A percentile compares a stretch with the other conserved stretches of the same genome.
Evolutionary conservation across 2,797 vertebrate species (phyloP).

Genomic region (Poeciliopsis infans): DNA sequence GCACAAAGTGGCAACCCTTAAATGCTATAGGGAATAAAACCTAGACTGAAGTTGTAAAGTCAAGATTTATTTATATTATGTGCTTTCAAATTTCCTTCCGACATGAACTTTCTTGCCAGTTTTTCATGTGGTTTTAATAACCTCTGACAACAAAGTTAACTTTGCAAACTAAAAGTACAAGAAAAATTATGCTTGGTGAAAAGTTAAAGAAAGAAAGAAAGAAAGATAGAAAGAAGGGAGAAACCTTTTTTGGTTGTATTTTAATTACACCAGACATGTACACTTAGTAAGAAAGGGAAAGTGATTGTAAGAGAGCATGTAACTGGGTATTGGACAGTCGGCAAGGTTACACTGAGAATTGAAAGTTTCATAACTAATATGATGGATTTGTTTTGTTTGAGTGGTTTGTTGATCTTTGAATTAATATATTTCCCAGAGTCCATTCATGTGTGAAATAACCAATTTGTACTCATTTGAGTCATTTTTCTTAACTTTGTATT

Average conservation of each 20-base stretch:
- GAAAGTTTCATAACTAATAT: not conserved
- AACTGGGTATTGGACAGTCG: not conserved
- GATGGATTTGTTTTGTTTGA: not conserved
- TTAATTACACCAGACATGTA: not conserved
- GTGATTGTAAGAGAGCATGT: not conserved
- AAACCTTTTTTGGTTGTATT: not conserved
- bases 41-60: conserved; percentile 42
- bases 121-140: conserved; percentile 52
- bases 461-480: conserved; percentile 1
- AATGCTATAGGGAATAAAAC: conserved; percentile 39
- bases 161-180: conserved; percentile 1
- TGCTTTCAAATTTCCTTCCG: conserved; percentile 16
- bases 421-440: not conserved
- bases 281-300: not conserved
- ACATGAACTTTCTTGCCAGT: conserved; percentile 17
- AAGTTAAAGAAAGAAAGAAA: not conserved
- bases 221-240: no score
- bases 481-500: conserved; percentile 5
- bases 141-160: conserved; percentile 32
- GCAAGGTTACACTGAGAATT: not conserved
- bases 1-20: conserved; percentile 36
- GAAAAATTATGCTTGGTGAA: not conserved
- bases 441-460: not conserved
- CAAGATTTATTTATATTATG: conserved; percentile 49
- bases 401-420: not conserved